Conservation (phyloP, 92 coral and sea anemone species). For the Pocillopora meandrina region DNA sequence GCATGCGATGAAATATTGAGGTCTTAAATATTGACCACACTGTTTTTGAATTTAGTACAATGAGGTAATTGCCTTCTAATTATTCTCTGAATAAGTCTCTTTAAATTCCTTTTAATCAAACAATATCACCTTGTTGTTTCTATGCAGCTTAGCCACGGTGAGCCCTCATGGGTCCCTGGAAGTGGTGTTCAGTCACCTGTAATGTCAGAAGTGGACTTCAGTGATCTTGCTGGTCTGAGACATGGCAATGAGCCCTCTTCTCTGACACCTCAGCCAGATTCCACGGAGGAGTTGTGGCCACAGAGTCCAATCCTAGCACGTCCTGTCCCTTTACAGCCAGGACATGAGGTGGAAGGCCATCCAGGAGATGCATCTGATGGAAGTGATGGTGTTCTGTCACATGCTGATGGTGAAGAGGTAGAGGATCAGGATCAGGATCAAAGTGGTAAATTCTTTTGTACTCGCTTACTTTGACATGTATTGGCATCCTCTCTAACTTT, state of each 20-base stretch:
- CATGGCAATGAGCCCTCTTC: slow-evolving; percentile 37
- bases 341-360: background rate
- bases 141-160: slow-evolving; percentile 72
- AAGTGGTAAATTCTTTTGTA: slow-evolving; percentile 11
- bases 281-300: slow-evolving; percentile 22
- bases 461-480: background rate
- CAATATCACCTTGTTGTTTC: background rate
- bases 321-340: slow-evolving; percentile 38
- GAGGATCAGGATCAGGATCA: slow-evolving; percentile 2
- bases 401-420: slow-evolving; percentile 15
- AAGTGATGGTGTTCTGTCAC: slow-evolving; percentile 22
- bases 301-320: background rate
- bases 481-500: background rate
- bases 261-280: slow-evolving; percentile 44
- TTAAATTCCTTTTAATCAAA: background rate
- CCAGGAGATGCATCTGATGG: slow-evolving; percentile 26
- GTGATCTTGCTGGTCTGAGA: slow-evolving; percentile 31
- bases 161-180: slow-evolving; percentile 83
- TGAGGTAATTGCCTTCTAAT: too few relatives aligned
- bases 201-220: slow-evolving; percentile 54
- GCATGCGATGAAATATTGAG: too few relatives aligned
- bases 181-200: slow-evolving; percentile 70
- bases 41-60: too few relatives aligned
- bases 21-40: too few relatives aligned
- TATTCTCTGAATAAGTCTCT: too few relatives aligned